These are phyloP conservation scores for Anneissia japonica DNA, from an alignment of 35 echinoderm and acorn worm genomes.

Conservation along the genomic window DNA sequence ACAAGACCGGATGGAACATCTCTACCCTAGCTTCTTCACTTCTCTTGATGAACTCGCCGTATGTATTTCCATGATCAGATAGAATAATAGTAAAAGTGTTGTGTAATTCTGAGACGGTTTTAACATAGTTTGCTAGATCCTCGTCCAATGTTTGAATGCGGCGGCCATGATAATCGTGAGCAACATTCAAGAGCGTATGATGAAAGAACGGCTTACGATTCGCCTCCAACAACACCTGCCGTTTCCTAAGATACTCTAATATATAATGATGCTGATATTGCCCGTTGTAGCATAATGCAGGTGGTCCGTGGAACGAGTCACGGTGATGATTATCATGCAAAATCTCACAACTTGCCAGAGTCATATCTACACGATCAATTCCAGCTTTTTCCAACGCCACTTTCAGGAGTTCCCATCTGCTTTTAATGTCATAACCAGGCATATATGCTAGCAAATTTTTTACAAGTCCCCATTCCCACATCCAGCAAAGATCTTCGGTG, in stretches of 20 bases:
- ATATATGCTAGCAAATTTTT: constrained; percentile 58
- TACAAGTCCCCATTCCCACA: constrained; percentile 80
- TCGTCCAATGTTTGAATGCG: constrained; percentile 58
- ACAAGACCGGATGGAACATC: constrained; percentile 72
- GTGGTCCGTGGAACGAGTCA: constrained; percentile 68
- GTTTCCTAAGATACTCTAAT: constrained; percentile 50
- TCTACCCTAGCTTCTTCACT: constrained; percentile 63
- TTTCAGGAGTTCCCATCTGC: constrained; percentile 67
- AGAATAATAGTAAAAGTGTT: constrained; percentile 70
- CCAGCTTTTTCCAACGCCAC: constrained; percentile 19
- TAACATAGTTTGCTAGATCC: constrained; percentile 54
- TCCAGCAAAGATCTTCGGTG: constrained; percentile 78
- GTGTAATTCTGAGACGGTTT: constrained; percentile 20
- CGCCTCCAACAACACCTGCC: constrained; percentile 22
- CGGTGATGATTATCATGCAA: constrained; percentile 54
- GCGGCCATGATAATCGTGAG: constrained; percentile 57
- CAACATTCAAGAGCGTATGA: constrained; percentile 51
- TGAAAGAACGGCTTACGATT: constrained; percentile 56
- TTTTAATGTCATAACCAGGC: constrained; percentile 14
- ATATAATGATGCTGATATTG: constrained; percentile 71
- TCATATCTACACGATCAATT: constrained; percentile 58
- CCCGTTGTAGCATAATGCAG: constrained; percentile 68
- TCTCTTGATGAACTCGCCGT: constrained; percentile 51
- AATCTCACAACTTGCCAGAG: constrained; percentile 74
- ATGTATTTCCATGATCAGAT: constrained; percentile 85